Percentiles rank a stretch among this genome's conserved stretches.
Evolutionary conservation across 2,113 vertebrate genomes (phyloP).

Genomic region (Oplegnathus fasciatus): DNA sequence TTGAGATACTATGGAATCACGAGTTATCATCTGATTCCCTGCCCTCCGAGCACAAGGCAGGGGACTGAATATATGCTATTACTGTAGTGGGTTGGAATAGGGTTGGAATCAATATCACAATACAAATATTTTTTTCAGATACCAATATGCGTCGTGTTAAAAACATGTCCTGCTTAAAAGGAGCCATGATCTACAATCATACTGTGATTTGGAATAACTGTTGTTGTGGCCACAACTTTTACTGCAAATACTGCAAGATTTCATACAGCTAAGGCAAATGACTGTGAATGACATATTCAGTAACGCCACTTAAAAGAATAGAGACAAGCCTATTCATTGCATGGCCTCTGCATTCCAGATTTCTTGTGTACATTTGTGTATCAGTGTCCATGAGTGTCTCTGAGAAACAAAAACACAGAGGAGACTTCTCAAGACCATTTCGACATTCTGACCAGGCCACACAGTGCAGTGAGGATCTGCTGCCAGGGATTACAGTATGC

Average conservation of each 20-base stretch:
- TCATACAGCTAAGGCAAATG: neutral
- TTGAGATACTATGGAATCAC: neutral
- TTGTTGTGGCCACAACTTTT: neutral
- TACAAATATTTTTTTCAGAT: neutral
- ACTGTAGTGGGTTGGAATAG: neutral
- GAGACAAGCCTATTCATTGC: neutral
- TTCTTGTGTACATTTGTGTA: constrained; percentile 12
- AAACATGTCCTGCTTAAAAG: neutral
- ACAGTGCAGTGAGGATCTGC: constrained; percentile 48
- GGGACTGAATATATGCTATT: neutral
- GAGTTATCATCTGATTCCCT: neutral
- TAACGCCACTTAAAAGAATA: constrained; percentile 18
- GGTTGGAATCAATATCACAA: neutral
- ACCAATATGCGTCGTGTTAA: neutral
- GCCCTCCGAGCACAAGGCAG: neutral
- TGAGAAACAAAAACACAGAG: constrained; percentile 7
- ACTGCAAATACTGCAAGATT: neutral
- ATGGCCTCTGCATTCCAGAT: constrained; percentile 4
- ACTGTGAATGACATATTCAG: constrained; percentile 3
- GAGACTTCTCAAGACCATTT: constrained; percentile 30
- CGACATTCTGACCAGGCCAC: constrained; percentile 37
- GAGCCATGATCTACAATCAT: neutral
- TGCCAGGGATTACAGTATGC: constrained; percentile 72
- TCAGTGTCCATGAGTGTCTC: constrained; percentile 3
- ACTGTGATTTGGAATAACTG: neutral